Percentiles rank a stretch among this genome's conserved stretches.
phyloP scores from a whole-genome alignment of 2,797 vertebrate genomes.

The Propithecus deckenii region DNA sequence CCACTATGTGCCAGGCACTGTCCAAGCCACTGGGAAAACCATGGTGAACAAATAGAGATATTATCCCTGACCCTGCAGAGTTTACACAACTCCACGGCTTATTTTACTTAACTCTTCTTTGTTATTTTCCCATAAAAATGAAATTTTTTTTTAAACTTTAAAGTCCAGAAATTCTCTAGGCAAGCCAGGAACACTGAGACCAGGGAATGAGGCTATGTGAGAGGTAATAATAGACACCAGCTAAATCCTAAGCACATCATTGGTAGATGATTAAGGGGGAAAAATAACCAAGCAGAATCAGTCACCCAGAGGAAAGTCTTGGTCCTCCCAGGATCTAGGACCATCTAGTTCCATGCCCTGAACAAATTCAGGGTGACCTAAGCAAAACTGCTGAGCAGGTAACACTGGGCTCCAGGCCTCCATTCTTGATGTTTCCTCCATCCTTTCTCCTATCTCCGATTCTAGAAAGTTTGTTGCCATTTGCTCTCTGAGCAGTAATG shows the following conservation, averaged over 20 bases:
- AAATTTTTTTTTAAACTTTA: not conserved
- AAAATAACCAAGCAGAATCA: not conserved
- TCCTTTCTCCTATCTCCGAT: too few species aligned
- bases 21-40: not conserved
- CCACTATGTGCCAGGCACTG: not conserved
- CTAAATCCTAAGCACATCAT: not conserved
- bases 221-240: not conserved
- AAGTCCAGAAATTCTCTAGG: not conserved
- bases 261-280: not conserved
- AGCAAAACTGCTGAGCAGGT: not conserved
- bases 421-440: not conserved
- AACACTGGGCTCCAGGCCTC: not conserved
- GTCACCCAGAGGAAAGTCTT: not conserved
- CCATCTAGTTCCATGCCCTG: not conserved
- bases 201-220: not conserved
- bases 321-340: not conserved
- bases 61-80: not conserved
- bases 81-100: not conserved
- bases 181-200: not conserved
- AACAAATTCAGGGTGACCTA: not conserved
- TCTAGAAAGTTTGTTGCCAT: accelerated
- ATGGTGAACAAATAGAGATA: not conserved
- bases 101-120: slow-evolving; percentile 48
- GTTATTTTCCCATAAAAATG: not conserved
- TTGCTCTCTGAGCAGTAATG: not conserved